phyloP scores from a whole-genome alignment of 2,113 vertebrate genomes.

The Trematomus loennbergii region DNA sequence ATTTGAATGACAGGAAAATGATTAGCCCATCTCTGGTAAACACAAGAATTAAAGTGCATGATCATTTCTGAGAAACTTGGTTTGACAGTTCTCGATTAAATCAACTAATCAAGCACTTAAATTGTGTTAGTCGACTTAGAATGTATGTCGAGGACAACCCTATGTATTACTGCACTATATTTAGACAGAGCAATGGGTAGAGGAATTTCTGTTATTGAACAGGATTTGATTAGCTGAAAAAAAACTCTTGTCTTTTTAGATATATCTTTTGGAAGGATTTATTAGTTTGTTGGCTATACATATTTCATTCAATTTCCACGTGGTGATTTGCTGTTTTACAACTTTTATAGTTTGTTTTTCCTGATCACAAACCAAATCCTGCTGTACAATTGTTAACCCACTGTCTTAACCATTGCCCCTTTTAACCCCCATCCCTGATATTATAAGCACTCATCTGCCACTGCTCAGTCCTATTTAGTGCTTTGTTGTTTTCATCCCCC shows the following conservation, averaged over 20 bases:
- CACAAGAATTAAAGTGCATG: too few relatives aligned
- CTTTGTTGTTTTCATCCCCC: conserved; percentile 40
- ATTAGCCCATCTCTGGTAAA: too few relatives aligned
- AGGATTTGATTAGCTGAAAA: neutral
- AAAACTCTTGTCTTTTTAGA: too few relatives aligned
- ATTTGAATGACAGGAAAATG: too few relatives aligned
- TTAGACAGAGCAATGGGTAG: neutral
- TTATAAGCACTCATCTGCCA: conserved; percentile 14
- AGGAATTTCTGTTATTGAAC: neutral
- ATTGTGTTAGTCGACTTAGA: too few relatives aligned
- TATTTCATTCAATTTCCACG: neutral
- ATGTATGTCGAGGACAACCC: too few relatives aligned
- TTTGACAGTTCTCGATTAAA: too few relatives aligned
- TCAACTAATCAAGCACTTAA: too few relatives aligned
- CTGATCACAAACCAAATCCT: neutral
- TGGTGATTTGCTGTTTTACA: neutral
- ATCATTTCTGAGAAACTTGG: too few relatives aligned
- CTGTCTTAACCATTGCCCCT: neutral
- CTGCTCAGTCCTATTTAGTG: conserved; percentile 12
- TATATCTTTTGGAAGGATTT: neutral
- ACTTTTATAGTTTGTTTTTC: neutral
- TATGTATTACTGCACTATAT: too few relatives aligned
- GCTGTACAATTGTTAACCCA: too few relatives aligned
- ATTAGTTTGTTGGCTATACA: neutral
- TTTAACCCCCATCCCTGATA: conserved; percentile 20